A percentile compares a stretch with the other conserved stretches of the same genome.
phyloP scores from a whole-genome alignment of 2,113 vertebrate species.

The Chloroceryle aenea region DNA sequence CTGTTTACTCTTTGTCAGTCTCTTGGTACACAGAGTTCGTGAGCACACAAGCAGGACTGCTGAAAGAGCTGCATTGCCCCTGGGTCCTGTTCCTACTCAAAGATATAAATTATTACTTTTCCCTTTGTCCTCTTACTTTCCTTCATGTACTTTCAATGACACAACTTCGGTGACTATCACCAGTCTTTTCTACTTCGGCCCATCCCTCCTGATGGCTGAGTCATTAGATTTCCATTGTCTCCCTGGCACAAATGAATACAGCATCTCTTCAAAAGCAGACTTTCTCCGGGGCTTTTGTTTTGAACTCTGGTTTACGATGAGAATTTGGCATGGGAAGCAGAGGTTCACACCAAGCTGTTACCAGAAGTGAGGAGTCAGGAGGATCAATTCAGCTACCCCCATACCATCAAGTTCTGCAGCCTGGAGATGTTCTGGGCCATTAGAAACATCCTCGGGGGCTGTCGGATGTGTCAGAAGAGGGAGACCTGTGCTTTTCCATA shows the following conservation, averaged over 20 bases:
- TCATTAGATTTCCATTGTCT: background rate
- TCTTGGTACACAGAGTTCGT: background rate
- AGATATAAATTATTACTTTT: background rate
- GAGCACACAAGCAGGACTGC: background rate
- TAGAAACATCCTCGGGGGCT: background rate
- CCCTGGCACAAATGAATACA: background rate
- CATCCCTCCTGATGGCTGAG: background rate
- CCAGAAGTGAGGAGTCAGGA: background rate
- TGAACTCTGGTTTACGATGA: background rate
- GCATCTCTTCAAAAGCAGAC: background rate
- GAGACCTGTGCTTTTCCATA: background rate
- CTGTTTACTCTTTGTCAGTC: background rate
- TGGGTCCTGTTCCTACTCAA: background rate
- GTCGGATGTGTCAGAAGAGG: background rate
- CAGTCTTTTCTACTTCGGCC: background rate
- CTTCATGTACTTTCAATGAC: background rate
- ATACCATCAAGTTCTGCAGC: background rate
- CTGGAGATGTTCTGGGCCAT: background rate
- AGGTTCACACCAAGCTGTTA: background rate
- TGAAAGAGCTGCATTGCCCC: background rate
- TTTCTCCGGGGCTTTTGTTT: background rate
- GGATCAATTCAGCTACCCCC: background rate
- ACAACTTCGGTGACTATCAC: background rate
- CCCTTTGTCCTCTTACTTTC: background rate
- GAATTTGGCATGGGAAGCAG: background rate